Base-by-base conservation (phyloP, 2,113 vertebrate genomes). In the Phrynocephalus versicolor region DNA sequence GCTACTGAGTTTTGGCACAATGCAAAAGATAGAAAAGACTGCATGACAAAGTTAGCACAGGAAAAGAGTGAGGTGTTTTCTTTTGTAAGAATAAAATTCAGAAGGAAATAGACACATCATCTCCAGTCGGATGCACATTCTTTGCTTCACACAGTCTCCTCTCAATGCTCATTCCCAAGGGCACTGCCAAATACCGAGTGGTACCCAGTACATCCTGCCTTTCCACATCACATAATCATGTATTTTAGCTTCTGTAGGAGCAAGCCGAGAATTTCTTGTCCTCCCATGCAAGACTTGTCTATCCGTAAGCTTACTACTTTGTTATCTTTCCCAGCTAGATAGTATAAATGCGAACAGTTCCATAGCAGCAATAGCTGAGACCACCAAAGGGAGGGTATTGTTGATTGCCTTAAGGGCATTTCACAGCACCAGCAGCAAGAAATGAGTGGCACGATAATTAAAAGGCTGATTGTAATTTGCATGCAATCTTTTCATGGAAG, bases 91-190 rank as follows among this genome's bases (percentile, higher is more conserved):
- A 88, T 88, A 12, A 81, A 89, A 74, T 58, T 79, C 45, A 39
- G 33, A 30, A 37, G 37, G 81, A 92, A 2, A 92, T 88, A 89
- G 94, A 90, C 90, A 89, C 84, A 90, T 92, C 92, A 92, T 88
- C 88, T 84, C 89, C 90, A 90, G 84, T 91, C 93, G 93, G 91
- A 81, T 79, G 91, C 92, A 33, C 55, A 84, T 92, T 90, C 94
- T 93, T 93, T 92, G 87, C 90, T 45, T 45, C 91, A 85, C 51
- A 0, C 82, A 79, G 64, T 82, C 88, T 88, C 86, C 86, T 92
- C 87, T 94, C 86, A 0, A 0, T 87, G 77, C 84, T 91, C 69
- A 57, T 88, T 67, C 60, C 76, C 69, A 89, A 76, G 81, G 91
- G 88, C 89, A 88, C 82, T 90, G 84, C 90, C 88, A 82, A 83